Percentiles rank a stretch among this genome's conserved stretches.
phyloP scores from a whole-genome alignment of 2,888 invertebrate species.

The Ligdia adustata region DNA sequence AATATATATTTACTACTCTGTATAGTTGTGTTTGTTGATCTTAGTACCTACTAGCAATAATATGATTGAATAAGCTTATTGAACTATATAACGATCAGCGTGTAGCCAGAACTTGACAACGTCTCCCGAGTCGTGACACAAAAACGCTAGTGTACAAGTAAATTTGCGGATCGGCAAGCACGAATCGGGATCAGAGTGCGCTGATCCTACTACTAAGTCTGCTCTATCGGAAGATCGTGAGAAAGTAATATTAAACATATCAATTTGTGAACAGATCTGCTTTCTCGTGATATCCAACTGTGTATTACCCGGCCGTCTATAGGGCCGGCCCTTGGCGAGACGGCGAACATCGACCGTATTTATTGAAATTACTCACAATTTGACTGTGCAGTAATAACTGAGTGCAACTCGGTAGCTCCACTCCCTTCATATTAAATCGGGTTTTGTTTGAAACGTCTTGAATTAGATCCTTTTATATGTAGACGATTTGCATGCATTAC shows the following conservation, averaged over 20 bases:
- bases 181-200: constrained; percentile 8
- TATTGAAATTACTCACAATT: constrained; percentile 83
- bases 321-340: constrained; percentile 49
- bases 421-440: constrained; percentile 68
- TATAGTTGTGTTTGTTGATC: no score
- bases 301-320: constrained; percentile 78
- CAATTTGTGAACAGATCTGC: constrained; percentile 75
- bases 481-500: constrained; percentile 41
- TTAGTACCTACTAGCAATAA: no score
- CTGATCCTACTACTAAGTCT: constrained; percentile 7
- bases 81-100: no score
- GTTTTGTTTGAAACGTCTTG: constrained; percentile 68
- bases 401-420: constrained; percentile 69
- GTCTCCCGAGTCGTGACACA: background rate
- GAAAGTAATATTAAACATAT: constrained; percentile 82
- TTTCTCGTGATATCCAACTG: constrained; percentile 81
- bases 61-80: no score
- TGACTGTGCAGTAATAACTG: constrained; percentile 78
- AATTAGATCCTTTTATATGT: constrained; percentile 71
- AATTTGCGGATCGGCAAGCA: background rate
- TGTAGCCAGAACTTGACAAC: no score
- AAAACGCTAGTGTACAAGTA: background rate
- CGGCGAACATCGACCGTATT: constrained; percentile 71
- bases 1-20: no score
- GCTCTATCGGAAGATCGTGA: constrained; percentile 68